Evolutionary conservation across 2,113 vertebrate genomes (phyloP), one percentile per base, ranked within the genome.

Genomic region (Laticauda laticaudata): DNA sequence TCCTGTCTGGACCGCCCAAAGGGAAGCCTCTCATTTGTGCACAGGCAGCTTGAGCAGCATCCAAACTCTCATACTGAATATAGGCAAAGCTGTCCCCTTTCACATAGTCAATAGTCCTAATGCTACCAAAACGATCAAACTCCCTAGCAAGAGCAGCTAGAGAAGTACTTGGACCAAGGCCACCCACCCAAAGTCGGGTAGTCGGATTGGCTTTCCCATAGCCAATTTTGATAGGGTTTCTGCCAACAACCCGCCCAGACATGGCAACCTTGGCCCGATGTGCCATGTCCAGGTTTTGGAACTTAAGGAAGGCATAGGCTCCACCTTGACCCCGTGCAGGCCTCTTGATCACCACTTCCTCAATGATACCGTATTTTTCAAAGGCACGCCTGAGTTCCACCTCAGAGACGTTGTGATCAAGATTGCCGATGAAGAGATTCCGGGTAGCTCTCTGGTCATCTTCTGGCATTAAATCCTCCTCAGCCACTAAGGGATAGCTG

Each of bases 231-330:
- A 99, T 98, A 4, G 98, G 98, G 96, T 99, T 99, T 57, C 99
- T 98, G 0, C 99, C 99, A 0, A 99, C 98, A 12, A 99, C 97
- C 0, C 99, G 98, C 1, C 99, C 99, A 0, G 99, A 99, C 99
- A 99, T 99, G 64, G 99, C 99, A 29, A 99, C 98, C 85, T 99
- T 99, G 81, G 99, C 99, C 39, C 99, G 94, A 95, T 99, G 99
- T 0, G 99, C 99, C 99, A 99, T 99, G 97, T 99, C 99, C 87
- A 99, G 95, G 96, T 99, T 99, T 96, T 99, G 99, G 94, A 99
- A 99, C 97, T 99, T 99, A 7, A 99, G 98, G 24, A 99, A 99
- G 7, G 99, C 99, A 0, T 99, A 99, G 0, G 99, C 99, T 0
- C 99, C 99, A 0, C 99, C 99, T 56, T 99, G 99, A 3, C 98